Percentiles rank a stretch among this genome's conserved stretches.
phyloP scores from a whole-genome alignment of 2,113 vertebrate species.

The Channa maculata region DNA sequence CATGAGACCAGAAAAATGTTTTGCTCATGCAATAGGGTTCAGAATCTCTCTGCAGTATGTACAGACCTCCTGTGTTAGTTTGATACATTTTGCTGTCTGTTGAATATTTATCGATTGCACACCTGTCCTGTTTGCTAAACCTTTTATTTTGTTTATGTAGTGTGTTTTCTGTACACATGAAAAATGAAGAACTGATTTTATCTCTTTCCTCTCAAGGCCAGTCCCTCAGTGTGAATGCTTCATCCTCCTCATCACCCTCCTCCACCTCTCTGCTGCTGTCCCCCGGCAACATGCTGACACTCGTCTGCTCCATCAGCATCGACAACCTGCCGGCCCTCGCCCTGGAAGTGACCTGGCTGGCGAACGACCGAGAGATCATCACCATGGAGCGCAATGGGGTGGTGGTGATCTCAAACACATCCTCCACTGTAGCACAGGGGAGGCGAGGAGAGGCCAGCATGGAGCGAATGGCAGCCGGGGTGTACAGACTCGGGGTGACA shows the following conservation, averaged over 20 bases:
- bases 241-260: constrained; percentile 58
- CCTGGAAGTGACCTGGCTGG: constrained; percentile 82
- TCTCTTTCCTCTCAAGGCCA: constrained; percentile 67
- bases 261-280: constrained; percentile 58
- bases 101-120: no score
- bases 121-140: background rate
- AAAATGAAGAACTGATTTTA: background rate
- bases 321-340: constrained; percentile 68
- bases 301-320: constrained; percentile 75
- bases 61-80: no score
- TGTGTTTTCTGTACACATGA: background rate
- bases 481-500: constrained; percentile 73
- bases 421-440: constrained; percentile 11
- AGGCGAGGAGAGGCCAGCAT: constrained; percentile 56
- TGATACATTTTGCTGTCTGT: no score
- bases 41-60: no score
- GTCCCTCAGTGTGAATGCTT: constrained; percentile 73
- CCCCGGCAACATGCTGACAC: constrained; percentile 70
- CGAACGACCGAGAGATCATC: constrained; percentile 63
- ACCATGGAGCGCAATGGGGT: constrained; percentile 79
- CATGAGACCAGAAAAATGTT: no score
- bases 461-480: constrained; percentile 56
- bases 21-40: no score
- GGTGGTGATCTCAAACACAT: constrained; percentile 70
- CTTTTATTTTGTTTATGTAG: background rate